phyloP scores from a whole-genome alignment of 2,797 vertebrate genomes.

The Lagorchestes hirsutus region DNA sequence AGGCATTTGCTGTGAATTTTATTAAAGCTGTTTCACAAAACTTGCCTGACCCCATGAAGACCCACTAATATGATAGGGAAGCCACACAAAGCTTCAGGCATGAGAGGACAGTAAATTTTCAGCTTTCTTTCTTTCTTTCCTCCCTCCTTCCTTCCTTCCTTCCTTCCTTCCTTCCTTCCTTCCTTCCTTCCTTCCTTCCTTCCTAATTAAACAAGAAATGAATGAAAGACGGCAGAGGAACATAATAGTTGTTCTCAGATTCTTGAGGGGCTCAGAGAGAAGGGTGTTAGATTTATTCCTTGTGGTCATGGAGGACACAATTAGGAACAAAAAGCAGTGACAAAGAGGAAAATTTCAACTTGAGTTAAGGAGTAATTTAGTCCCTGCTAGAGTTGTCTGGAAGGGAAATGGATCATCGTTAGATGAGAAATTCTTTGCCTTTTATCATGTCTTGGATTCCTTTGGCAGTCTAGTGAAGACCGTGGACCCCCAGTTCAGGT shows the following conservation, averaged over 20 bases:
- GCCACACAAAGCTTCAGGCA: neutral
- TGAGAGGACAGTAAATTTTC: neutral
- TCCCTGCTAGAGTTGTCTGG: neutral
- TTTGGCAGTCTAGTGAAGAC: neutral
- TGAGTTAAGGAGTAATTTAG: neutral
- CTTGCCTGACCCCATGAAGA: slow-evolving; percentile 68
- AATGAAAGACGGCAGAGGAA: neutral
- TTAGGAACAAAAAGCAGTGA: neutral
- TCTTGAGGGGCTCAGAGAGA: neutral
- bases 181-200: neutral
- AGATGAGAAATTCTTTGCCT: neutral
- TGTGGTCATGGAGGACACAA: neutral
- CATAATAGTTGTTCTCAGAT: neutral
- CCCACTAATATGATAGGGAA: slow-evolving; percentile 1
- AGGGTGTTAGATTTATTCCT: neutral
- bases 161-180: no score
- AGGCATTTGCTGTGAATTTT: slow-evolving; percentile 51
- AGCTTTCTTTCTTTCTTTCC: neutral
- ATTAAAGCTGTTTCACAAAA: slow-evolving; percentile 70
- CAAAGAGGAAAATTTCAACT: neutral
- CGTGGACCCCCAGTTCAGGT: neutral
- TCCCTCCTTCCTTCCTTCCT: no score
- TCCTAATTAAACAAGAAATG: neutral
- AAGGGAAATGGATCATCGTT: neutral
- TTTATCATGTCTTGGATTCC: neutral